Percentiles rank a stretch among this genome's conserved stretches.
These are phyloP conservation scores for Ailurus styani DNA, from an alignment of 2,113 vertebrate species.

Conservation along the genomic window DNA sequence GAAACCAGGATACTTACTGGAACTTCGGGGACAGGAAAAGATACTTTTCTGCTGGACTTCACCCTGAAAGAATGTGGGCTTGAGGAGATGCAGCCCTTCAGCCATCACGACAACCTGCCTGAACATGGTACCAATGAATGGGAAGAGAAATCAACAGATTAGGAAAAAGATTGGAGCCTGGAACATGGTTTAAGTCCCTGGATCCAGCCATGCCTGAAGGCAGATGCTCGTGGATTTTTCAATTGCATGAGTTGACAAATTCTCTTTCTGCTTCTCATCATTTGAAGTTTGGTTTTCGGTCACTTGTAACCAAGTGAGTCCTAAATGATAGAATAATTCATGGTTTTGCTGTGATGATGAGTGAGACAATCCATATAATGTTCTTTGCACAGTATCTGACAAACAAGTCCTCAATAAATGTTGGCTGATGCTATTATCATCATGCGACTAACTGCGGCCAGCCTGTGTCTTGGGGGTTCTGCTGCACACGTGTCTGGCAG, in stretches of 20 bases:
- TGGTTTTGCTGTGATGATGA: not conserved
- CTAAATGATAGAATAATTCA: not conserved
- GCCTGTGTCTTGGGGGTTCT: not conserved
- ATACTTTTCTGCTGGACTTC: not conserved
- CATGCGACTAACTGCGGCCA: not conserved
- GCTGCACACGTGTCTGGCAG: not conserved
- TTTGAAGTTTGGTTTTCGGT: not conserved
- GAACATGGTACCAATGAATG: not conserved
- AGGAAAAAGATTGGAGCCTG: not conserved
- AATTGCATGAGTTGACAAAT: not conserved
- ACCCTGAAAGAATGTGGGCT: not conserved
- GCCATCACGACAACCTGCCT: not conserved
- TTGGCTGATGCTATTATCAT: not conserved
- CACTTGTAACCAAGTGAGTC: not conserved
- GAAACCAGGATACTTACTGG: not conserved
- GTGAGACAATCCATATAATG: no score
- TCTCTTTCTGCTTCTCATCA: not conserved
- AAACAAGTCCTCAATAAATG: fast-evolving
- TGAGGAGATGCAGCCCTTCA: not conserved
- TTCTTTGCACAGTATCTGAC: not conserved
- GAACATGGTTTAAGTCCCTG: not conserved
- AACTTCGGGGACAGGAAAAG: not conserved
- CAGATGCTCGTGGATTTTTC: not conserved
- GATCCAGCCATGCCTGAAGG: not conserved
- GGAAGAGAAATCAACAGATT: not conserved